Percentiles rank a stretch among this genome's conserved stretches.
Evolutionary conservation across 2,888 invertebrate genomes (phyloP).

Genomic region (Leptarthrus brevirostris): DNA sequence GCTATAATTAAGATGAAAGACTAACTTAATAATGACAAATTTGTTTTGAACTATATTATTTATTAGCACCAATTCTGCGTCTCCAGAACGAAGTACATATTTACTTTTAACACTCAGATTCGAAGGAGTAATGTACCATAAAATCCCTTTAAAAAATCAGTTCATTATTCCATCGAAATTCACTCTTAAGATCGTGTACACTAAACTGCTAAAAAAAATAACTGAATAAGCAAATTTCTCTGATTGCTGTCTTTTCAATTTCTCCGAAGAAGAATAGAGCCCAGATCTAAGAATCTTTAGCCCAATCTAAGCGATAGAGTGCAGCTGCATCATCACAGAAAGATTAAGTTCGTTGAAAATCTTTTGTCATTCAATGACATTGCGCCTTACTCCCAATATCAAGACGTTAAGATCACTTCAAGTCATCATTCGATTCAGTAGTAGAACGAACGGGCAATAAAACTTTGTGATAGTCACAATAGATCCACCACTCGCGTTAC

Average conservation of each 20-base stretch:
- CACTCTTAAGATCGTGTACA: too few species aligned
- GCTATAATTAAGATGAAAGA: too few species aligned
- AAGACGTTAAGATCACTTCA: not conserved
- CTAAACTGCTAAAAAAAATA: too few species aligned
- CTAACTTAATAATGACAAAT: too few species aligned
- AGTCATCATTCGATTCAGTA: too few species aligned
- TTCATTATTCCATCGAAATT: too few species aligned
- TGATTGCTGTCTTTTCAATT: not conserved
- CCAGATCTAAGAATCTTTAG: not conserved
- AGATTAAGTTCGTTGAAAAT: slow-evolving; percentile 3
- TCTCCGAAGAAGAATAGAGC: not conserved
- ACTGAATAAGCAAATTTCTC: not conserved
- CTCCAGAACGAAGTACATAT: too few species aligned
- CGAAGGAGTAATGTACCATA: too few species aligned
- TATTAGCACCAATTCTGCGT: too few species aligned
- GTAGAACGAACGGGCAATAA: not conserved
- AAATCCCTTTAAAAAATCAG: too few species aligned
- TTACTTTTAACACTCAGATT: too few species aligned
- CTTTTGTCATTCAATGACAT: slow-evolving; percentile 12
- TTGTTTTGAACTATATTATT: too few species aligned
- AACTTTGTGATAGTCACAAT: not conserved
- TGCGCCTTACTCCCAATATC: not conserved
- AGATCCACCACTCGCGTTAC: not conserved
- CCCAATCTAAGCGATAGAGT: not conserved
- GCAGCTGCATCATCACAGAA: slow-evolving; percentile 6